Conservation (phyloP, 2,113 vertebrate species). For the Thamnaconus septentrionalis region DNA sequence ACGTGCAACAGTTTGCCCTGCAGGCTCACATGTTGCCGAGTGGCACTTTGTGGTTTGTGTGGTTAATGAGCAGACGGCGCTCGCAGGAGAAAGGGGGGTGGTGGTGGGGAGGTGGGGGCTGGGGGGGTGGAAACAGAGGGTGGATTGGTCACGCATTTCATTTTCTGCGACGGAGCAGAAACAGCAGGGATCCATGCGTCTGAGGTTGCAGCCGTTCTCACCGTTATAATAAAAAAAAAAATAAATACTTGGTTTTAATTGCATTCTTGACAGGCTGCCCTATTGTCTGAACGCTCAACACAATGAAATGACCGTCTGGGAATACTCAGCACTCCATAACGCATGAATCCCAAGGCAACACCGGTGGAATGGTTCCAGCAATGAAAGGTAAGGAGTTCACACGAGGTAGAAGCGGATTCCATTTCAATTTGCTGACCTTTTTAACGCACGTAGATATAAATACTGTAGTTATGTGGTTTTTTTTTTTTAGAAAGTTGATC, state of each 20-base stretch:
- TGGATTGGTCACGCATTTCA: slow-evolving; percentile 29
- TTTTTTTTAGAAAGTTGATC: too few species aligned
- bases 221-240: background rate
- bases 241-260: slow-evolving; percentile 14
- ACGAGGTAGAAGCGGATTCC: too few species aligned
- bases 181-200: slow-evolving; percentile 34
- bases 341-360: slow-evolving; percentile 1
- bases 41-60: slow-evolving; percentile 55
- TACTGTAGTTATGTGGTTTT: too few species aligned
- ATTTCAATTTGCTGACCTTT: too few species aligned
- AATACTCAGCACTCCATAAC: background rate
- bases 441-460: too few species aligned
- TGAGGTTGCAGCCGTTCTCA: slow-evolving; percentile 4
- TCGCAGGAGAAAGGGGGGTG: slow-evolving; percentile 1
- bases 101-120: too few species aligned
- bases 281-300: slow-evolving; percentile 15
- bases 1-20: slow-evolving; percentile 19
- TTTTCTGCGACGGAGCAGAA: slow-evolving; percentile 26
- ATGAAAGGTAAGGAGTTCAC: background rate
- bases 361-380: background rate
- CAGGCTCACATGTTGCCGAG: slow-evolving; percentile 55
- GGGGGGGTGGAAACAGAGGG: too few species aligned
- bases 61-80: slow-evolving; percentile 38
- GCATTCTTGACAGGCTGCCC: slow-evolving; percentile 7
- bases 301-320: slow-evolving; percentile 6